A percentile compares a stretch with the other conserved stretches of the same genome.
phyloP scores from a whole-genome alignment of 2,888 invertebrate genomes.

The Eucriotettix oculatus region DNA sequence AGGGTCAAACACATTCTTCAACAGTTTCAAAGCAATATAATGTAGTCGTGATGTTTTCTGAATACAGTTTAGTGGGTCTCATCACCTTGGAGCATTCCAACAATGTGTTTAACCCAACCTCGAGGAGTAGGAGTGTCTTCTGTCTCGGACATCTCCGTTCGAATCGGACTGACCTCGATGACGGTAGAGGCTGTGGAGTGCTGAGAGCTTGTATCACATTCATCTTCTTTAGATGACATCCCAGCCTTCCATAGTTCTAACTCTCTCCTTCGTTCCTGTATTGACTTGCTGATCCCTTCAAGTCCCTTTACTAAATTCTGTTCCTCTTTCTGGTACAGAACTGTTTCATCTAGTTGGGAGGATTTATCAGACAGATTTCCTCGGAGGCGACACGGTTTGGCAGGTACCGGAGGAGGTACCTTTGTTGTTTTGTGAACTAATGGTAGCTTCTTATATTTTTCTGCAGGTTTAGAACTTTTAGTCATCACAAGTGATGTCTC shows the following conservation, averaged over 20 bases:
- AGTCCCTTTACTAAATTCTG: slow-evolving; percentile 3
- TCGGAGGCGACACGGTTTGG: slow-evolving; percentile 31
- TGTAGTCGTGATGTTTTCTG: no score
- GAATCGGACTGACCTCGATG: slow-evolving; percentile 20
- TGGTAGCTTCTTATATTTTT: slow-evolving; percentile 14
- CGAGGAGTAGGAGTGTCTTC: slow-evolving; percentile 21
- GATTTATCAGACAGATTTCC: neutral
- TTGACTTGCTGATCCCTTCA: slow-evolving; percentile 19
- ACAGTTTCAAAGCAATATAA: no score
- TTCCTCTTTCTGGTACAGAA: neutral
- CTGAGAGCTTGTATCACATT: slow-evolving; percentile 24
- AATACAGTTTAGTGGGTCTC: neutral
- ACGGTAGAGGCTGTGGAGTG: slow-evolving; percentile 25
- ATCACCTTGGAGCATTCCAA: slow-evolving; percentile 44
- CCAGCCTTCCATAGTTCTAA: slow-evolving; percentile 20
- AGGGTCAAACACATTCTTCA: no score
- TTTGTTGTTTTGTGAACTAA: slow-evolving; percentile 20
- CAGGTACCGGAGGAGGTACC: slow-evolving; percentile 47
- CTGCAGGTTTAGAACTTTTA: neutral
- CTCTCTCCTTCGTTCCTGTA: slow-evolving; percentile 22
- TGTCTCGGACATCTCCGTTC: slow-evolving; percentile 15
- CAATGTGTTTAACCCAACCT: slow-evolving; percentile 60
- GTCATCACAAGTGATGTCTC: slow-evolving; percentile 5
- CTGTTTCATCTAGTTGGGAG: neutral
- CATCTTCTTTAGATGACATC: slow-evolving; percentile 15